Percentiles rank a stretch among this genome's conserved stretches.
Evolutionary conservation across 2,113 vertebrate species (phyloP).

Genomic region (Himantopus leucocephalus): DNA sequence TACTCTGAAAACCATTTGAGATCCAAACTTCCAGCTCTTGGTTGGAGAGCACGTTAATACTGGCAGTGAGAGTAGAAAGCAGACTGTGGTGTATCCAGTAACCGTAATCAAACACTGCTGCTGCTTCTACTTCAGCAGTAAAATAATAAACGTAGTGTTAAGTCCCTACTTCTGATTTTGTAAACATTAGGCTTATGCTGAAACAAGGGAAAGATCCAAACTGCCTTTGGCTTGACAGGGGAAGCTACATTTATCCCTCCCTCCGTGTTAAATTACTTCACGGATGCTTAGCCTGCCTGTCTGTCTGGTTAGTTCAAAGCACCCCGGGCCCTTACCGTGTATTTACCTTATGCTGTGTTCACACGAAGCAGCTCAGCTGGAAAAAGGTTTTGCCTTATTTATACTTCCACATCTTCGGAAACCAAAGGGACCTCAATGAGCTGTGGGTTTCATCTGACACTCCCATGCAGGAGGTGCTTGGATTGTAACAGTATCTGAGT

Average conservation of each 20-base stretch:
- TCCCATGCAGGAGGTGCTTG: not conserved
- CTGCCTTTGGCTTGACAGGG: not conserved
- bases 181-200: not conserved
- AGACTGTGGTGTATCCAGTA: not conserved
- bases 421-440: not conserved
- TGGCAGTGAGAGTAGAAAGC: not conserved
- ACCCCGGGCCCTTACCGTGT: fast-evolving
- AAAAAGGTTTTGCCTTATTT: not conserved
- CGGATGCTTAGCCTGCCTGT: not conserved
- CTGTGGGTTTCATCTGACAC: not conserved
- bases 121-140: not conserved
- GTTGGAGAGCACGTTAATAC: not conserved
- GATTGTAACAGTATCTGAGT: not conserved
- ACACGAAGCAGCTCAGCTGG: not conserved
- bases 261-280: not conserved
- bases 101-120: not conserved
- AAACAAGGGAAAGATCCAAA: not conserved
- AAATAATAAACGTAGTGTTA: not conserved
- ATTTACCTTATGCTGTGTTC: not conserved
- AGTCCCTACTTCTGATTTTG: not conserved
- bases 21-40: not conserved
- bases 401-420: not conserved
- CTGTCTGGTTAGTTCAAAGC: not conserved
- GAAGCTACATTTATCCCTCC: not conserved
- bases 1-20: not conserved